Conservation (phyloP, 2,113 vertebrate genomes). For the Abramis brama region DNA sequence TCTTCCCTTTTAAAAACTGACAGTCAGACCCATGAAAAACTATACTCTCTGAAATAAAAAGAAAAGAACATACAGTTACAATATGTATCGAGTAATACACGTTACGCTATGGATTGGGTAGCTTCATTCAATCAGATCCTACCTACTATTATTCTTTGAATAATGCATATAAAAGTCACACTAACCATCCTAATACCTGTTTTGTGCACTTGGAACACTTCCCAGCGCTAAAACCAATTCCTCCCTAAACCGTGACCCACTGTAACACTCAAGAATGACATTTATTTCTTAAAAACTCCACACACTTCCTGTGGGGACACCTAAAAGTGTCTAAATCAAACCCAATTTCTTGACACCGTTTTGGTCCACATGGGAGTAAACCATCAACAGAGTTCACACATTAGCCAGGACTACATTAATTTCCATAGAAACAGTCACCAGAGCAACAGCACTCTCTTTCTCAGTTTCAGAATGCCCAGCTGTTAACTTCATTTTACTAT, state of each 20-base stretch:
- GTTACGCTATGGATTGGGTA: constrained; percentile 26
- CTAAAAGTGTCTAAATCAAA: background rate
- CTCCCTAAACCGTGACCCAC: background rate
- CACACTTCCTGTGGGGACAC: background rate
- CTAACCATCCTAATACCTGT: background rate
- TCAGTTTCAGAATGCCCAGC: constrained; percentile 9
- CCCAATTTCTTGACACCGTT: constrained; percentile 18
- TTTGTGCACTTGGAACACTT: constrained; percentile 16
- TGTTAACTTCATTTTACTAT: background rate
- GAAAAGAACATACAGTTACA: background rate
- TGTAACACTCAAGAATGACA: background rate
- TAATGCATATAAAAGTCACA: constrained; percentile 29
- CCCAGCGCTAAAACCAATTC: background rate
- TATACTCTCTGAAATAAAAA: background rate
- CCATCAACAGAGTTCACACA: constrained; percentile 31
- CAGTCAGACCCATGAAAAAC: constrained; percentile 3
- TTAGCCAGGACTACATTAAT: constrained; percentile 6
- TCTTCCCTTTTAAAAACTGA: background rate
- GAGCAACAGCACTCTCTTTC: background rate
- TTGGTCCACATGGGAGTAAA: constrained; percentile 52
- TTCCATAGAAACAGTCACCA: background rate
- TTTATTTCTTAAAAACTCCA: background rate
- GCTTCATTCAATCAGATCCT: constrained; percentile 4
- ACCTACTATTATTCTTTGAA: constrained; percentile 45
- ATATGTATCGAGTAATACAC: constrained; percentile 1